Percentiles rank a stretch among this genome's conserved stretches.
Conservation (phyloP, 2,888 invertebrate species). For the Parthenolecanium corni region DNA sequence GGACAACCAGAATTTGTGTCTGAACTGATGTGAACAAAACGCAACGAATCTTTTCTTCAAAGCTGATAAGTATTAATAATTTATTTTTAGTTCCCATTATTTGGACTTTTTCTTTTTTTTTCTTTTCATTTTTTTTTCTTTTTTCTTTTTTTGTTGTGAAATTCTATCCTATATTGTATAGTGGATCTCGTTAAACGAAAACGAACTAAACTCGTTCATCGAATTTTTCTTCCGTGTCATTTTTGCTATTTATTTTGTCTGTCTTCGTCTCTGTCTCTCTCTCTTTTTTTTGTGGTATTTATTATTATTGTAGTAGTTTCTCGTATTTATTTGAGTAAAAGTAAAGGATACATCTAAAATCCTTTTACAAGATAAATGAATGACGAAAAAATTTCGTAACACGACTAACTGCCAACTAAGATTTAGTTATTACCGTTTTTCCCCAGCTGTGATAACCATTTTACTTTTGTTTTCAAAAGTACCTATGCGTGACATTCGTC, state of each 20-base stretch:
- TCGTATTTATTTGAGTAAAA: too few relatives aligned
- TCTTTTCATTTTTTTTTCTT: neutral
- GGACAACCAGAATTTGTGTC: slow-evolving; percentile 26
- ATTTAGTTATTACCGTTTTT: too few relatives aligned
- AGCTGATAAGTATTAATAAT: neutral
- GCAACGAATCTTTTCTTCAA: neutral
- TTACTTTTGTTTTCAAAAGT: too few relatives aligned
- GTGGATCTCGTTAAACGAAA: neutral
- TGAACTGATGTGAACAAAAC: slow-evolving; percentile 17
- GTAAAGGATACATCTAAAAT: too few relatives aligned
- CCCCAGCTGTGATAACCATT: too few relatives aligned
- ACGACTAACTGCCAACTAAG: too few relatives aligned
- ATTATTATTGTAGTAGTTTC: too few relatives aligned
- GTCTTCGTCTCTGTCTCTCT: too few relatives aligned
- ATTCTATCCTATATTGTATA: neutral
- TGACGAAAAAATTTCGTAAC: too few relatives aligned
- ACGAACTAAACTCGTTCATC: neutral
- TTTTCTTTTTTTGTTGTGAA: neutral
- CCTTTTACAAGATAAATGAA: too few relatives aligned
- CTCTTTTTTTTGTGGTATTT: too few relatives aligned
- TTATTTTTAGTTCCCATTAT: neutral
- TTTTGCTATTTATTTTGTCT: neutral
- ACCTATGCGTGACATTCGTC: too few relatives aligned
- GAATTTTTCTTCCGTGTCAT: neutral
- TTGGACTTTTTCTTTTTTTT: neutral